Evolutionary conservation across 2,113 vertebrate species (phyloP).

Genomic region (Chrysochloris asiatica): DNA sequence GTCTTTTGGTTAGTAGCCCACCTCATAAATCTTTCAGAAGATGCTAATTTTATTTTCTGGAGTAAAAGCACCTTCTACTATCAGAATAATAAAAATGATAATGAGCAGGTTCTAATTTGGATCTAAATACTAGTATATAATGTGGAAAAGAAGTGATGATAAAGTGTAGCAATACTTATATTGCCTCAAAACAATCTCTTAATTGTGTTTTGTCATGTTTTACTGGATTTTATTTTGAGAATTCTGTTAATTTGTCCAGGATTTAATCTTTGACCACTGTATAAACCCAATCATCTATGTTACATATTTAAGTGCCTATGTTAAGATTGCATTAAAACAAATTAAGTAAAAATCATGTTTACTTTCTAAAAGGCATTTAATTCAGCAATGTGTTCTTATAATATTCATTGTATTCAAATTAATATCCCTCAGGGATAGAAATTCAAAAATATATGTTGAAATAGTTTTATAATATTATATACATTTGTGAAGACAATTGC

Average conservation of each 20-base stretch:
- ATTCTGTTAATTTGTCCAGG: background rate
- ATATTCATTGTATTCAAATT: conserved; percentile 25
- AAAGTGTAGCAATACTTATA: background rate
- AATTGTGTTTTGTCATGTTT: background rate
- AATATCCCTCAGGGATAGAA: background rate
- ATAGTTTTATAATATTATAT: background rate
- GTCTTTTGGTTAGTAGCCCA: no score
- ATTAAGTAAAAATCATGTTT: conserved; percentile 22
- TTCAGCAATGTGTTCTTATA: background rate
- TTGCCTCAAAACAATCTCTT: background rate
- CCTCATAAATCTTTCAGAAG: background rate
- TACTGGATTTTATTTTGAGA: background rate
- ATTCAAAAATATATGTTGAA: background rate
- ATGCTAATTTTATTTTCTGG: background rate
- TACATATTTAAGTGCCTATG: background rate
- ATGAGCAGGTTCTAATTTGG: background rate
- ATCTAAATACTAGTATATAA: background rate
- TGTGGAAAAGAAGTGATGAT: background rate
- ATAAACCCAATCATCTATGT: background rate
- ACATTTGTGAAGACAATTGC: conserved; percentile 48
- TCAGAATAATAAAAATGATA: background rate
- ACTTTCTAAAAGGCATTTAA: background rate
- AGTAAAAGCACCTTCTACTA: background rate
- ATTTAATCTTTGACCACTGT: conserved; percentile 33
- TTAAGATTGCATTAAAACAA: conserved; percentile 36